Conservation (phyloP, 1,140 invertebrate genomes). For the Drosophila ercepeae region DNA sequence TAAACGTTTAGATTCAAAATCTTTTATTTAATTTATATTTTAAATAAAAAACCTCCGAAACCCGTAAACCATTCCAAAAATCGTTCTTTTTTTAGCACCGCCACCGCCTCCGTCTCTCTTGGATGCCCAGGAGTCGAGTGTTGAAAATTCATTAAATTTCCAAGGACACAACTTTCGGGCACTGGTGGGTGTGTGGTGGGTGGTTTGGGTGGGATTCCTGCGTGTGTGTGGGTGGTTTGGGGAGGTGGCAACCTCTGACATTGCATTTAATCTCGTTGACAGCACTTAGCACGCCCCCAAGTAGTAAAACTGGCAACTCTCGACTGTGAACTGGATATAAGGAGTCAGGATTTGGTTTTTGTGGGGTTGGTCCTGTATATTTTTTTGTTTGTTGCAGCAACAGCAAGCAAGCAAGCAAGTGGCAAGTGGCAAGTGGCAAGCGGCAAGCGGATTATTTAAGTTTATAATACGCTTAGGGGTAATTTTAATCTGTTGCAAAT, state of each 20-base stretch:
- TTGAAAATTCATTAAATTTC: constrained; percentile 81
- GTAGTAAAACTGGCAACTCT: constrained; percentile 47
- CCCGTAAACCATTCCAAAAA: no score
- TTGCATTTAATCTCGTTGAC: constrained; percentile 82
- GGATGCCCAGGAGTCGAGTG: constrained; percentile 41
- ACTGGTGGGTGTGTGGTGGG: not conserved
- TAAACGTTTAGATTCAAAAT: no score
- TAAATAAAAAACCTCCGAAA: no score
- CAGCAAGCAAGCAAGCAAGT: no score
- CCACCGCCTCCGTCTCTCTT: no score
- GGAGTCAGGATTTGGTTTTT: constrained; percentile 20
- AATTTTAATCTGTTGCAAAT: constrained; percentile 83
- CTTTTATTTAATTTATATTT: no score
- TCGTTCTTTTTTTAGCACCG: not conserved
- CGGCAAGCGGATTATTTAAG: constrained; percentile 77
- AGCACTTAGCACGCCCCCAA: constrained; percentile 79
- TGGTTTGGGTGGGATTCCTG: constrained; percentile 1
- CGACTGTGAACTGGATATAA: constrained; percentile 4
- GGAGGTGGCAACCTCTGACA: constrained; percentile 68
- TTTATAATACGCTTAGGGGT: constrained; percentile 83
- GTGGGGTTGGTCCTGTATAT: constrained; percentile 3
- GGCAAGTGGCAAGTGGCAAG: not conserved
- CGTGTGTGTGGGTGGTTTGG: constrained; percentile 32
- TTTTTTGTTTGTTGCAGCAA: constrained; percentile 1
- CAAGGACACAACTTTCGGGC: constrained; percentile 75